Base-by-base conservation (phyloP, 1,140 invertebrate species). In the Eubasilissa regina region DNA sequence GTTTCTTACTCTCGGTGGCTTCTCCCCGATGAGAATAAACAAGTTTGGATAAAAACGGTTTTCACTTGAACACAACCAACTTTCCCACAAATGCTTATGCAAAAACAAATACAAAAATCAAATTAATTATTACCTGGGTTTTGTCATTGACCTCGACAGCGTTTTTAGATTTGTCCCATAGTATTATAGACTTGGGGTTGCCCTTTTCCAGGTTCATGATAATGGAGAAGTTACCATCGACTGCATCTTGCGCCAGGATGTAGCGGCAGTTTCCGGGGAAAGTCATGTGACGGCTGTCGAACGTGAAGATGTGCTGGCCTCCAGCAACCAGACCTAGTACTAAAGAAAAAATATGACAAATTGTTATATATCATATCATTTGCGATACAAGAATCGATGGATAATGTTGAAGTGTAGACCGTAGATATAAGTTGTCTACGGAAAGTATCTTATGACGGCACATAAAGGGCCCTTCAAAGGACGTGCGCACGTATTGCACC, bases 261-360 rank as follows among this genome's bases (percentile, higher is more conserved):
- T 97, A 97, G 84, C 92, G 93, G 87, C 97, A 98, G 12, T 88
- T 90, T 64, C 96, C 96, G 17, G 93, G 92, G 88, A 97, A 94
- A 11, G 93, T 93, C 62, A 94, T 89, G 82, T 95, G 93, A 75
- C 92, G 92, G 0, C 93, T 93, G 85, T 98, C 97, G 85, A 97
- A 98, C 0, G 95, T 97, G 83, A 96, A 94, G 84, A 96, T 92
- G 86, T 97, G 94, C 83, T 95, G 93, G 4, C 93, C 93, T 81
- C 95, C 94, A 9, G 93, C 88, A 13, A 97, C 87, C n/a, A 92
- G 87, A 73, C 93, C 94, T 81, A 91, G 87, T 47, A 93, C 91
- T 92, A 88, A 58, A 84, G 87, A 43, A 6, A 43, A 13, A 3
- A 13, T 8, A 8, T 3, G 35, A 13, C n/a, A 62, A 19, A 60